Base-by-base conservation (phyloP, 2,888 invertebrate species). In the Iphiclides podalirius region DNA sequence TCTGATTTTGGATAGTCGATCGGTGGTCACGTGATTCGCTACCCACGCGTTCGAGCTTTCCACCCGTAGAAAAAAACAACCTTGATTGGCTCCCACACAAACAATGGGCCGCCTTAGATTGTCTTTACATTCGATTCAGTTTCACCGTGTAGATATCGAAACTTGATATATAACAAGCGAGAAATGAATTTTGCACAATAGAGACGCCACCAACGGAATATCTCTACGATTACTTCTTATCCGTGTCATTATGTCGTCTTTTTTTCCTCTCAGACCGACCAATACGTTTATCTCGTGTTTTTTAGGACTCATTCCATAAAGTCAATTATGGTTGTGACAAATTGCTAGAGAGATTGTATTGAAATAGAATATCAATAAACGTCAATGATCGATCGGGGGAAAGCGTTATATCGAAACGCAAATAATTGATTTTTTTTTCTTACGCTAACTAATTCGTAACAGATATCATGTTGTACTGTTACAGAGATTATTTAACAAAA, bases 41-140 rank as follows among this genome's bases (percentile, higher is more conserved):
- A 52, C 43, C 43, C 46, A 52, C 45, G 44, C 16, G 44, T 42
- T 17, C 38, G 35, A 13, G 45, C 56, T 74, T 70, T 72, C 77
- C 72, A 74, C 73, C 74, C 67, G 60, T 52, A 58, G 58, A 59
- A 64, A 67, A 63, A 65, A 70, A 66, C 31, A 66, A 49, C 52
- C 61, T 63, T 63, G 70, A 76, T 75, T 69, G 68, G 12, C 71
- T 84, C 83, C 76, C 84, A 84, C 79, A 75, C 73, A 55, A 75
- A 84, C 84, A 85, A 85, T 84, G 72, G 78, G 72, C n/a, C 69
- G 65, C 72, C 67, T 68, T 73, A 66, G 71, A 80, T 79, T 80
- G 76, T 77, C 69, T 77, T 71, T 60, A 54, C 66, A 72, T 78
- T 78, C 71, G 75, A 79, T 79, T 80, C 69, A 64, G 68, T 85